Evolutionary conservation across 2,113 vertebrate species (phyloP), one percentile per base, ranked within the genome.

Genomic region (Entelurus aequoreus): DNA sequence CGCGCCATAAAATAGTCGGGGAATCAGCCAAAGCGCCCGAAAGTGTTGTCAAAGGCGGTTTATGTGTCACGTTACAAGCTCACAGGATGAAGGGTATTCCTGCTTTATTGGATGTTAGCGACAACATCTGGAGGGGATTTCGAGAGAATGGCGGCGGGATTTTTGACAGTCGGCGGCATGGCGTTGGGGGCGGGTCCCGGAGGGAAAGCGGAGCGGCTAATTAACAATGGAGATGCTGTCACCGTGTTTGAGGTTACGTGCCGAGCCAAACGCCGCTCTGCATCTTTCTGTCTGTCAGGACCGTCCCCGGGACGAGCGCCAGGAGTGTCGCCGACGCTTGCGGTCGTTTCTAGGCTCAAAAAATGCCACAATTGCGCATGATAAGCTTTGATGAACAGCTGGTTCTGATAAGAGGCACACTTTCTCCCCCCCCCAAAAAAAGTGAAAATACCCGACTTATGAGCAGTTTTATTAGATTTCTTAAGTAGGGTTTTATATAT

Each of bases 111-210:
- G 66, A 72, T 73, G 54, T 60, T 61, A 69, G 69, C 58, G 62
- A 76, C 71, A 77, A 81, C 86, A 89, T 89, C 86, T 90, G 88
- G 85, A 82, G 76, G 54, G 66, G 62, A 86, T 88, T 75, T 82
- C 11, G 60, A 48, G 71, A 69, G 79, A 66, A 77, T 74, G 49
- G 70, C 56, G 66, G 67, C 52, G 55, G 55, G 71, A 77, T 52
- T 62, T 62, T 72, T 75, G 67, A 76, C 76, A 78, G 80, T 63
- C 46, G 65, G 53, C 19, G 28, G 57, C 67, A 65, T 42, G 48
- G 57, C 71, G 66, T 72, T 19, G 55, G 49, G 64, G 67, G 64
- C 42, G 12, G 12, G 12, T 68, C 48, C 68, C 47, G 28, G 28
- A 3, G 28, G 16, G 74, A 75, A 72, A 19, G n/a, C 40, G 8